Base-by-base conservation (phyloP, 2,113 vertebrate genomes). In the Phasianus colchicus region DNA sequence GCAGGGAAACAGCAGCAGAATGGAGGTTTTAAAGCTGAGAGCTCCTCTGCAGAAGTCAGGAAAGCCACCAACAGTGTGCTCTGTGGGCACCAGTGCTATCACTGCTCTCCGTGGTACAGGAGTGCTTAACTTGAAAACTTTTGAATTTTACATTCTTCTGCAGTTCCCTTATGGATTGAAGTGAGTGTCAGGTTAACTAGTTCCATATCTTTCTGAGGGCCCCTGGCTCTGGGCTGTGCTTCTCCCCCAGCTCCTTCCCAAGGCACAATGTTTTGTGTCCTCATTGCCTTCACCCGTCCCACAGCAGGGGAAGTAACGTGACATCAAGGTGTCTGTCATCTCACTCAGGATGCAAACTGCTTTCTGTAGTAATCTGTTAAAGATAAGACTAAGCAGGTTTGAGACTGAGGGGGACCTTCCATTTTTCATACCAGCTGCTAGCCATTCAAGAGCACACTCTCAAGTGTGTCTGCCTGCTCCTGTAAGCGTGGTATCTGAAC, bases 221-320 rank as follows among this genome's bases (percentile, higher is more conserved):
- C 38, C 5, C 8, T 50, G 52, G 9, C 27, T 88, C 48, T 65
- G 29, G 34, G 29, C 40, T 77, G 15, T 11, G 2, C 77, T 73
- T 89, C 15, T 63, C 6, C 72, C 11, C 3, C 24, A 64, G 8
- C 29, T 66, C 75, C 36, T 72, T 80, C 11, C 12, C 13, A 55
- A 55, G 30, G 11, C 10, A 2, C 20, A 30, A 11, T 30, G 60
- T 6, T 86, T 76, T 40, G 48, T 55, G 32, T 13, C 4, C 15
- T 30, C 4, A 22, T 73, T 86, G 30, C 18, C 48, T 66, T 34
- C 19, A 13, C 32, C 9, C 5, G 3, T 79, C 17, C 34, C 2
- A 0, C 42, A 61, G 3, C 7, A 36, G 40, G 57, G 36, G 20
- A 58, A 13, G 4, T 10, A 29, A 3, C 11, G 1, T 4, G 36